A percentile compares a stretch with the other conserved stretches of the same genome.
Conservation (phyloP, 2,888 invertebrate species). For the Molorchus minor region DNA sequence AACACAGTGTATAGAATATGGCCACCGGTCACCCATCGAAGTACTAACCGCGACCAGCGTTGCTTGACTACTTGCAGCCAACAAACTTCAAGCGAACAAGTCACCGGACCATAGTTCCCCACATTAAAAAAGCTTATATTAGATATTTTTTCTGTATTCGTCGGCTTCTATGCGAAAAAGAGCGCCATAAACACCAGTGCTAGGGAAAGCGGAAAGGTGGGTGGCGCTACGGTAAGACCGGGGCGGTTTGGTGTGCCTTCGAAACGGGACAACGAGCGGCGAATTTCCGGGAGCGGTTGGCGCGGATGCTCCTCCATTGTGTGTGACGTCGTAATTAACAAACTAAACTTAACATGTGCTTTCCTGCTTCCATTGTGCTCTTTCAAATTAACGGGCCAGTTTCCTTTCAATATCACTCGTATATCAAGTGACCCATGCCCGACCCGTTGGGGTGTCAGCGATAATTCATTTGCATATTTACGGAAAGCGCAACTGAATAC, state of each 20-base stretch:
- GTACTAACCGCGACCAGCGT: too few relatives aligned
- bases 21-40: too few relatives aligned
- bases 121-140: too few relatives aligned
- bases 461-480: constrained; percentile 21
- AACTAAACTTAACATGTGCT: constrained; percentile 67
- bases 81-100: too few relatives aligned
- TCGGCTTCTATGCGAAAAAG: too few relatives aligned
- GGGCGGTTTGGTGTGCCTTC: constrained; percentile 32
- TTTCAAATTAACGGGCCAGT: constrained; percentile 62
- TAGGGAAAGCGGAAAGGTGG: constrained; percentile 6
- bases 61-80: too few relatives aligned
- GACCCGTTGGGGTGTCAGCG: neutral
- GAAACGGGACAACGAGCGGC: constrained; percentile 58
- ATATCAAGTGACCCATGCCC: constrained; percentile 60
- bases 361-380: constrained; percentile 65
- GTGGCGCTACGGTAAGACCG: constrained; percentile 13
- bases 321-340: constrained; percentile 64
- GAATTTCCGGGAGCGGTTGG: constrained; percentile 59
- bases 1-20: too few relatives aligned
- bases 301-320: constrained; percentile 62
- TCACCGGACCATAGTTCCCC: too few relatives aligned
- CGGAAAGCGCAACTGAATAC: too few relatives aligned
- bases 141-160: too few relatives aligned
- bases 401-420: constrained; percentile 62
- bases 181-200: constrained; percentile 17